Evolutionary conservation across 2,888 invertebrate species (phyloP), one percentile per base, ranked within the genome.

Genomic region (Campoletis raptor): DNA sequence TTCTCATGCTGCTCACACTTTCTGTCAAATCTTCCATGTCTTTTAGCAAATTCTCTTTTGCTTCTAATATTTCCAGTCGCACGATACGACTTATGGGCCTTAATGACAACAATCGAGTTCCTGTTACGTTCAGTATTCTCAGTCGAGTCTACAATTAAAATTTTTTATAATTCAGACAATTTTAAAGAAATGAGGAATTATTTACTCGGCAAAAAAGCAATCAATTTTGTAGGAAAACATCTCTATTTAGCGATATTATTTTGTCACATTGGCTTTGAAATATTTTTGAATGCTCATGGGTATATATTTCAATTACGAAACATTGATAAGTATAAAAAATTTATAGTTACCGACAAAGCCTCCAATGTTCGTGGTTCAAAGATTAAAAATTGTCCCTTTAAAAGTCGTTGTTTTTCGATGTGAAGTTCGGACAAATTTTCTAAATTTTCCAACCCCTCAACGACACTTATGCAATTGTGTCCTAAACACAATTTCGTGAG

Each of bases 401-500:
- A 94, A 36, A 96, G 91, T 83, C 94, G 94, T 92, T 97, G 97
- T 89, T 96, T 96, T 92, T 97, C 97, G 82, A 97, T 94, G 90
- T 97, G 96, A 37, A 97, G 92, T 90, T 97, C 97, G 90, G 96
- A 95, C 85, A 97, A 94, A 90, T 95, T 95, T 67, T 92, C 94
- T 54, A 96, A 92, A 36, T 94, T 94, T 87, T 96, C 96, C 84
- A 97, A 94, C 86, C 97, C 97, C 93, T 97, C 97, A 0, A 97
- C 94, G 0, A 97, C 96, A 82, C 95, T 95, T 66, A 97, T 97
- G 85, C 94, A 94, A 92, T 97, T 97, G 88, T 96, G 95, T 0
- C 96, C 96, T 85, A 97, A 93, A 93, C 98, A 98, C 3, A 99
- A 92, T 93, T 98, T 97, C 89, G 96, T 96, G 78, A 99, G 94